phyloP scores from a whole-genome alignment of 2,113 vertebrate species.

The Lampris incognitus region DNA sequence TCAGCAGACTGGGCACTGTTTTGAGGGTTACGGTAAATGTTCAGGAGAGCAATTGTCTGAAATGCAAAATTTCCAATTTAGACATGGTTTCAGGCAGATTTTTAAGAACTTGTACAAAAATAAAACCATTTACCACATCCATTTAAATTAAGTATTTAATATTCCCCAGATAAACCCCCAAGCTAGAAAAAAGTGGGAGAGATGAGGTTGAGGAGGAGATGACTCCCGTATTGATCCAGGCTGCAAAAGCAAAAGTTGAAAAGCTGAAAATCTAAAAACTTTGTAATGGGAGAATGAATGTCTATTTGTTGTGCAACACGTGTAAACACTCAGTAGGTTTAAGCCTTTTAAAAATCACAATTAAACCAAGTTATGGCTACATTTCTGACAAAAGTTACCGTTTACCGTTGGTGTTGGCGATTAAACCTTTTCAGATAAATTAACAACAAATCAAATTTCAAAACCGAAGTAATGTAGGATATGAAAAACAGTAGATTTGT shows the following conservation, averaged over 20 bases:
- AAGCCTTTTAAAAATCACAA: no score
- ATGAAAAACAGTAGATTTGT: no score
- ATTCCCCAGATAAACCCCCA: background rate
- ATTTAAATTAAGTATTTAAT: no score
- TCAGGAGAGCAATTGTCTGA: slow-evolving; percentile 99
- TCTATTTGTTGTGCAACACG: no score
- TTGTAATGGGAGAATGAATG: background rate
- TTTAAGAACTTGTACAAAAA: background rate
- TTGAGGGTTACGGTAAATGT: slow-evolving; percentile 99
- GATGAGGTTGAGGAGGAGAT: background rate
- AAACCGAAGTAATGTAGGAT: no score
- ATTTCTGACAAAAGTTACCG: no score
- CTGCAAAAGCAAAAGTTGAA: background rate
- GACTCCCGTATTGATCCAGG: background rate
- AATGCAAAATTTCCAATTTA: slow-evolving; percentile 85
- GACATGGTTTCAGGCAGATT: background rate
- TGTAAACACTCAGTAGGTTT: no score
- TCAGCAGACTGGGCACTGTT: slow-evolving; percentile 99
- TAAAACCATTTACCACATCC: background rate
- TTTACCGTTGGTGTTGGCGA: no score
- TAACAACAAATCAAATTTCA: no score
- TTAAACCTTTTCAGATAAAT: no score
- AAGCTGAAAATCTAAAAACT: background rate
- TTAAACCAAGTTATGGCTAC: no score
- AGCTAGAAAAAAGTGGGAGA: background rate